Evolutionary conservation across 2,113 vertebrate species (phyloP), one percentile per base, ranked within the genome.

Genomic region (Atherinomorus stipes): DNA sequence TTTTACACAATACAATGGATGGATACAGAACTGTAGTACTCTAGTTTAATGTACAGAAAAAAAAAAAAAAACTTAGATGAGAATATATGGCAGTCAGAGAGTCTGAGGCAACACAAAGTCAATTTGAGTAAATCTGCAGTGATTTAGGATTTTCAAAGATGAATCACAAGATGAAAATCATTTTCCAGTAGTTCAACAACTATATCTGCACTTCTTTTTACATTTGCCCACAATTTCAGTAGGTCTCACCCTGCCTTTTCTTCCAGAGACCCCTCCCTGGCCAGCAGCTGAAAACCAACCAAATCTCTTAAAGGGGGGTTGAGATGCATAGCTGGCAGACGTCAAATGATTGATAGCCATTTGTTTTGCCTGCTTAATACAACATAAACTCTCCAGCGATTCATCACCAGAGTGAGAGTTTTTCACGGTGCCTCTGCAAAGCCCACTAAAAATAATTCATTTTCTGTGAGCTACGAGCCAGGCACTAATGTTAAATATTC

Each of bases 331-430:
- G 83, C 75, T 77, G 81, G 91, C 92, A 74, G 83, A 85, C 74
- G 81, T 86, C 89, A 79, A 73, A 85, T 91, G 94, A 95, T 91
- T 94, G 94, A 92, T 31, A 87, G 89, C 85, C 89, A 88, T 93
- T 95, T 94, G 93, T 93, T 95, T 94, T 95, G 92, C 93, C 93
- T 92, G 93, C 84, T 31, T 89, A 90, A 93, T 87, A 83, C 92
- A 93, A 91, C 91, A 93, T 95, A 86, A 94, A 91, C 88, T 90
- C 81, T 86, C 62, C 44, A 64, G 86, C 92, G 71, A 75, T 95
- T 94, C 91, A 84, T 94, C 92, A 90, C 64, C 54, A 76, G 85
- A 49, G 85, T 81, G 88, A 93, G 91, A 88, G 89, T 85, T 89
- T 88, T 87, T 61, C 25, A 52, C 82, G 85, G 89, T 87, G 92